These are phyloP conservation scores for Siphlonurus alternatus DNA, from an alignment of 2,888 invertebrate genomes.

Conservation along the genomic window DNA sequence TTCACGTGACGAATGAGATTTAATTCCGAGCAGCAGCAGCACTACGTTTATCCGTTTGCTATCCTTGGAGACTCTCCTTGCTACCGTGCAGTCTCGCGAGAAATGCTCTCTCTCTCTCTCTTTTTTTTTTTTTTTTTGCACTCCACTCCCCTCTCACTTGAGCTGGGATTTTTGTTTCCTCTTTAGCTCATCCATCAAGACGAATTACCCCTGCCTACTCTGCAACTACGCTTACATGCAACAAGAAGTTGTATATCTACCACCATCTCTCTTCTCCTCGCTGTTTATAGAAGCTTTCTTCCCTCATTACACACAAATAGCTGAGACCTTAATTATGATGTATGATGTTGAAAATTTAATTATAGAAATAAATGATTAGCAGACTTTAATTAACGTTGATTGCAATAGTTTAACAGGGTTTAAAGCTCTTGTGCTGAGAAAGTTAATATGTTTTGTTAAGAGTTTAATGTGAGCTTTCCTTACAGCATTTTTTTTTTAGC, in stretches of 20 bases:
- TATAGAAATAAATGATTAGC: constrained; percentile 17
- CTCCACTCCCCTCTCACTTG: neutral
- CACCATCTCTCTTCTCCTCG: no score
- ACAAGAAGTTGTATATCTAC: neutral
- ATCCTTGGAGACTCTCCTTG: no score
- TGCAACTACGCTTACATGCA: neutral
- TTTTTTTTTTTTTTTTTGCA: neutral
- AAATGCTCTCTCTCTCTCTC: neutral
- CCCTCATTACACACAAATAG: neutral
- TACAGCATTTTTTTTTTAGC: neutral
- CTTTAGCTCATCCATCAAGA: neutral
- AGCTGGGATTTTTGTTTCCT: neutral
- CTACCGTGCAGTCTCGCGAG: neutral
- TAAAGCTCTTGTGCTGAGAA: neutral
- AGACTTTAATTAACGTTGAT: constrained; percentile 17
- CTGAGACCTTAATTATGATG: constrained; percentile 15
- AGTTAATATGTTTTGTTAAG: neutral
- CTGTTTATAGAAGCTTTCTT: no score
- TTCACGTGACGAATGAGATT: neutral
- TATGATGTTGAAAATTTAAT: constrained; percentile 15
- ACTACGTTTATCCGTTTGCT: neutral
- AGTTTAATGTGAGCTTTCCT: neutral
- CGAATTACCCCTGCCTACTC: neutral
- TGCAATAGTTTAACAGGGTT: constrained; percentile 9
- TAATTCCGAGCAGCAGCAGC: neutral